Percentiles rank a stretch among this genome's conserved stretches.
phyloP scores from a whole-genome alignment of 2,113 vertebrate genomes.

The Phoenicopterus ruber region DNA sequence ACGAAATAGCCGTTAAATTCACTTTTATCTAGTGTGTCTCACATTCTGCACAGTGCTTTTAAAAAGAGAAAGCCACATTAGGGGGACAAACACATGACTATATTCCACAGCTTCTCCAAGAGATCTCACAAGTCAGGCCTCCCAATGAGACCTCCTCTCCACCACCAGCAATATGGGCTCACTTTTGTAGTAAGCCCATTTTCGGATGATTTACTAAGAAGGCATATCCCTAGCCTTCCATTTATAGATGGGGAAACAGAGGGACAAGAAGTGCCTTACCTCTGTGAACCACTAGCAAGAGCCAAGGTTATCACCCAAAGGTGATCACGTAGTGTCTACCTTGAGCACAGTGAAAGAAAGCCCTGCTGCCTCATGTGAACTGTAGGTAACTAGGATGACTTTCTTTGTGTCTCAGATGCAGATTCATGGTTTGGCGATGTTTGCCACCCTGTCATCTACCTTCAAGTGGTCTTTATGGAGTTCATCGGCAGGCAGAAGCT shows the following conservation, averaged over 20 bases:
- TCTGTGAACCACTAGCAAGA: neutral
- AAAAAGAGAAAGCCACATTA: neutral
- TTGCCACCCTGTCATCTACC: neutral
- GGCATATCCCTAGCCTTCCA: neutral
- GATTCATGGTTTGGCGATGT: neutral
- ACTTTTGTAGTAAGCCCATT: neutral
- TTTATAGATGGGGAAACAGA: neutral
- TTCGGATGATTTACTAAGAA: neutral
- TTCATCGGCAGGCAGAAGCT: neutral
- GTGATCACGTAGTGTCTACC: neutral
- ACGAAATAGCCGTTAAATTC: constrained; percentile 20
- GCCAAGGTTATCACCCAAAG: neutral
- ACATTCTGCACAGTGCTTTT: neutral
- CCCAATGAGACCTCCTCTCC: neutral
- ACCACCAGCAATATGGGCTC: neutral
- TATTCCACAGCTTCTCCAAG: neutral
- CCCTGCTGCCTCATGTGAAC: neutral
- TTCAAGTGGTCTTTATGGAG: neutral
- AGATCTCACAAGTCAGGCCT: neutral
- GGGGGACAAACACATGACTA: neutral
- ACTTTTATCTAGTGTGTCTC: neutral
- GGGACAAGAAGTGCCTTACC: neutral
- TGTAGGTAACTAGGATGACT: neutral
- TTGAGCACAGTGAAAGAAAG: neutral
- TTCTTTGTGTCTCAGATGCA: neutral